Base-by-base conservation (phyloP, 2,888 invertebrate species). In the Balanococcus diminutus region DNA sequence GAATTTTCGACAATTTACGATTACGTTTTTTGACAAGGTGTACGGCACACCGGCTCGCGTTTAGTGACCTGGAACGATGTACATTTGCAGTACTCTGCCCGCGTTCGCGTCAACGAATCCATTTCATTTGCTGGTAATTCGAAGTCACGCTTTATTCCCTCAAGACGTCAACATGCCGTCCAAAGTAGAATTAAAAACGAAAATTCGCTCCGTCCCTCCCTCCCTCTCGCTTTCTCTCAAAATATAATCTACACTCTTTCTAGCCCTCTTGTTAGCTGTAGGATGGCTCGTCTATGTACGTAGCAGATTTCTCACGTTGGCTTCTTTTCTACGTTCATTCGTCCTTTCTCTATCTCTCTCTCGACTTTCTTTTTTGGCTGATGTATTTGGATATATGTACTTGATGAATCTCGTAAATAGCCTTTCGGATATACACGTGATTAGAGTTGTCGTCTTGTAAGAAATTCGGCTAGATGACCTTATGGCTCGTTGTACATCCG, bases 1-100 rank as follows among this genome's bases (percentile, higher is more conserved):
- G 25, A 61, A 61, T 61, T 61, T 51, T 61, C n/a, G 61, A 61
- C 61, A 61, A 61, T 61, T 61, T 61, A 61, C 61, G 25, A 61
- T 61, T 61, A 61, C 61, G 25, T 61, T 61, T 61, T 61, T 61
- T 61, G 61, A 61, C 61, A 61, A 61, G 61, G 25, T 61, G 25
- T n/a, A n/a, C n/a, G n/a, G n/a, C n/a, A n/a, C n/a, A n/a, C n/a
- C 8, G 14, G 25, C 61, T 22, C 61, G 61, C 61, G 61, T 61
- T 61, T 61, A 61, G 61, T 61, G 61, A 61, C 61, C 61, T 61
- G 61, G 61, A 61, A 61, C 11, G 61, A 25, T 61, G 61, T 25
- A 61, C 61, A 61, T 61, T 61, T 9, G 22, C 61, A 8, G 2
- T 61, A 25, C 61, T 9, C 61, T 9, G 22, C 25, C 22, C 42